A percentile compares a stretch with the other conserved stretches of the same genome.
Evolutionary conservation across 1,140 invertebrate genomes (phyloP).

Genomic region (Drosophila nigrodunni): DNA sequence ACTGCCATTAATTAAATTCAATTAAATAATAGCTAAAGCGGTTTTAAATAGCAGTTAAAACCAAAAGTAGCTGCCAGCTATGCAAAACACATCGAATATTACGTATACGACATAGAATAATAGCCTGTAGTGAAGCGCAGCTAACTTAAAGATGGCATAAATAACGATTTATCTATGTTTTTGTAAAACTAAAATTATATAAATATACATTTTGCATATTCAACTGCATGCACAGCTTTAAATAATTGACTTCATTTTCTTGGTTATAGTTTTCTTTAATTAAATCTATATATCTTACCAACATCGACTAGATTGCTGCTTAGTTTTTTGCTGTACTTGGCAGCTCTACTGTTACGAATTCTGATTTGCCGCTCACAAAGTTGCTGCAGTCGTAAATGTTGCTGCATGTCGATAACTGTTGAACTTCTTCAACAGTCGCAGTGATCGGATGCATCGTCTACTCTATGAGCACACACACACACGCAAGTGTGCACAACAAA

Average conservation of each 20-base stretch:
- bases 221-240: too few species aligned
- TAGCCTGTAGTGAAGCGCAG: not conserved
- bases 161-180: too few species aligned
- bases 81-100: slow-evolving; percentile 15
- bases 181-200: too few species aligned
- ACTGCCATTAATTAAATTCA: too few species aligned
- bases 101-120: slow-evolving; percentile 17
- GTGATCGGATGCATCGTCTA: slow-evolving; percentile 25
- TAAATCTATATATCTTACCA: too few species aligned
- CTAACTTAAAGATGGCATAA: not conserved
- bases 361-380: slow-evolving; percentile 34
- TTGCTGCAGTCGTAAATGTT: slow-evolving; percentile 34
- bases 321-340: too few species aligned
- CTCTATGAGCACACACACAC: slow-evolving; percentile 1
- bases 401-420: slow-evolving; percentile 42
- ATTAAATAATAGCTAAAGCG: too few species aligned
- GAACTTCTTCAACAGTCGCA: slow-evolving; percentile 37
- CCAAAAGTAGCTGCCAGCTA: not conserved
- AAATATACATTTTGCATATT: too few species aligned
- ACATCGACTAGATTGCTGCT: too few species aligned
- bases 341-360: too few species aligned
- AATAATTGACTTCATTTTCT: too few species aligned
- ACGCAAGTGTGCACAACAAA: slow-evolving; percentile 48
- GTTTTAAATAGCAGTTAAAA: not conserved
- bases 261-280: too few species aligned